Percentiles rank a stretch among this genome's conserved stretches.
These are phyloP conservation scores for Drosophila subobscura DNA, from an alignment of 1,140 invertebrate species.

Conservation along the genomic window DNA sequence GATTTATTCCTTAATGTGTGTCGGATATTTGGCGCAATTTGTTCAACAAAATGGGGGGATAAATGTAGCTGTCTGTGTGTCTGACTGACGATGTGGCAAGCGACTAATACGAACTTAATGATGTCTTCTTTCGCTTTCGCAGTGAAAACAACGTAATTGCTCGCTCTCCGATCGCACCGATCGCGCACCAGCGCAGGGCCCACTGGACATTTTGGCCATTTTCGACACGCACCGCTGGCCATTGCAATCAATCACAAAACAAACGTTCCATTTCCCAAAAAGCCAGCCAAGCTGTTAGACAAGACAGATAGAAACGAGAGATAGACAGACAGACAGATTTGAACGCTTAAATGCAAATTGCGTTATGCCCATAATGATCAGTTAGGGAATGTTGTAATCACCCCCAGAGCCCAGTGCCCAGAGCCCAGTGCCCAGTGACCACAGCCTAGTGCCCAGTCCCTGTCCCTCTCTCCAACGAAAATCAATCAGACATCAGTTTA, in stretches of 20 bases:
- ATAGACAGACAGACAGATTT: constrained; percentile 18
- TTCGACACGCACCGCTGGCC: constrained; percentile 68
- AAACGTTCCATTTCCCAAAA: constrained; percentile 65
- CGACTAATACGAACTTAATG: constrained; percentile 73
- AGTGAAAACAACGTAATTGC: constrained; percentile 71
- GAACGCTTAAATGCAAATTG: constrained; percentile 63
- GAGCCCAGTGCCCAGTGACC: constrained; percentile 2
- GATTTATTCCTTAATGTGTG: constrained; percentile 14
- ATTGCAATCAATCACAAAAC: constrained; percentile 61
- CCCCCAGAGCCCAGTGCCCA: constrained; percentile 6
- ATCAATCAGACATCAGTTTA: constrained; percentile 63
- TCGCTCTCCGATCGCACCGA: constrained; percentile 10
- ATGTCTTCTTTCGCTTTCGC: constrained; percentile 78
- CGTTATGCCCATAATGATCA: constrained; percentile 72
- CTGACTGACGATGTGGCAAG: constrained; percentile 53
- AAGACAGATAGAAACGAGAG: constrained; percentile 22
- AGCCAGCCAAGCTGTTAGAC: constrained; percentile 31
- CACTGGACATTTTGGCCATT: constrained; percentile 56
- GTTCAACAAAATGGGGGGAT: constrained; percentile 56
- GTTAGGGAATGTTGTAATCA: constrained; percentile 68
- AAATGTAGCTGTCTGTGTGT: neutral
- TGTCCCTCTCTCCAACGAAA: constrained; percentile 19
- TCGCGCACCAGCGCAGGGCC: constrained; percentile 26
- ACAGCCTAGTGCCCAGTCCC: constrained; percentile 8
- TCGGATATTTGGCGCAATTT: constrained; percentile 59